Evolutionary conservation across 2,888 invertebrate species (phyloP), one percentile per base, ranked within the genome.

Genomic region (Athalia circularis): DNA sequence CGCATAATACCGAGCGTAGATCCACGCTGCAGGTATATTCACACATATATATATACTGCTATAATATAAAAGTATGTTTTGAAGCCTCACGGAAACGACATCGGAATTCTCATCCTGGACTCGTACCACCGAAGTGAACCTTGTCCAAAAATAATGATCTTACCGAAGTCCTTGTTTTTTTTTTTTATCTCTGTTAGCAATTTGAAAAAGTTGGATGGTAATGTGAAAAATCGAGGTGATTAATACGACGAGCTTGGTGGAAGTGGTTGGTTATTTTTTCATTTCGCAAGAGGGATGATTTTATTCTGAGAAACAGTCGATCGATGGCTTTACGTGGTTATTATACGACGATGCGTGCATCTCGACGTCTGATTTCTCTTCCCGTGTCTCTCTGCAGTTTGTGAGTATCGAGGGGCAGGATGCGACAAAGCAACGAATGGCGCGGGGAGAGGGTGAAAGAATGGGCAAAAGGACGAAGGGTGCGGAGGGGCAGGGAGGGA

Each of bases 401-500:
- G 52, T 13, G 47, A 59, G 47, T 43, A 59, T 3, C 9, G 59
- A 45, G 48, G 48, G 48, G 65, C 54, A 65, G 48, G 65, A 48
- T 62, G 65, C 47, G 65, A 74, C 65, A 74, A 74, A 15, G 74
- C 59, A 50, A 65, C 15, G 78, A 13, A 11, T 15, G 52, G 52
- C 11, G 50, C 4, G 67, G 9, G 15, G 50, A 80, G 65, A 59
- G 54, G 61, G 65, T 47, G 61, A 50, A 67, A 61, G 67, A 76
- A 75, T 48, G 65, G 65, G 54, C 67, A 79, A 29, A 29, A 47
- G 29, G 72, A 47, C 8, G 4, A 47, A 57, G 57, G 59, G 52
- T 43, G 29, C n/a, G 11, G 65, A 47, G 65, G 48, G n/a, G n/a
- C 13, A 13, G 68, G 72, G 82, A 81, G 83, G 83, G 86, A 84